Conservation (phyloP, 2,797 vertebrate species). For the Mycteria americana region DNA sequence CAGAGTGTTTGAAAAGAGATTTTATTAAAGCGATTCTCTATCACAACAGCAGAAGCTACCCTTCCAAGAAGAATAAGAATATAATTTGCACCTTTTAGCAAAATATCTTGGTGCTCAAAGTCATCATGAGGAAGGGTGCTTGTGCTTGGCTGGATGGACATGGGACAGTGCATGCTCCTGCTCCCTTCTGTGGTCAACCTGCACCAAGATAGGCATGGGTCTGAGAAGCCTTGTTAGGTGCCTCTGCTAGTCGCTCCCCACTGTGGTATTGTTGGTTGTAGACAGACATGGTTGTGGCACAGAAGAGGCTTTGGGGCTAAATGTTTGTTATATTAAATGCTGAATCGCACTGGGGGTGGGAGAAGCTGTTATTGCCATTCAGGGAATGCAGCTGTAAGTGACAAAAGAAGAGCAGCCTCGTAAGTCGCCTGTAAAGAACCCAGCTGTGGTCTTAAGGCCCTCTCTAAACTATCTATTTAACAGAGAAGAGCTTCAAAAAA, state of each 20-base stretch:
- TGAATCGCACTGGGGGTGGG: neutral
- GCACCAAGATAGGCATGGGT: neutral
- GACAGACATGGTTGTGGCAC: neutral
- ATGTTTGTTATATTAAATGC: neutral
- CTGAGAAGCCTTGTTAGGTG: too few species aligned
- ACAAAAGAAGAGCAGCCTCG: neutral
- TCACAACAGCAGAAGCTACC: too few species aligned
- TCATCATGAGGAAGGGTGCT: accelerated
- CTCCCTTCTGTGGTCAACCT: neutral
- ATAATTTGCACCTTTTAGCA: neutral
- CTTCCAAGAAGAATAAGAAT: neutral
- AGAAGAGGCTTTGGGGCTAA: neutral
- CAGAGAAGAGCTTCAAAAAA: neutral
- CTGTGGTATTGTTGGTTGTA: accelerated
- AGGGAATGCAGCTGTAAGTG: neutral
- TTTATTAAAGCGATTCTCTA: neutral
- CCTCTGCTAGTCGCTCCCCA: too few species aligned
- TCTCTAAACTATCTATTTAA: neutral
- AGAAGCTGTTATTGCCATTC: neutral
- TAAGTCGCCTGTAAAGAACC: neutral
- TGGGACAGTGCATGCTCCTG: accelerated
- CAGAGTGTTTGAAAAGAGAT: neutral
- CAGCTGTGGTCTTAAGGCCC: neutral
- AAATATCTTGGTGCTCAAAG: neutral
- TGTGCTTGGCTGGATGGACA: neutral